Base-by-base conservation (phyloP, 1,140 invertebrate genomes). In the Drosophila quadrilineata region DNA sequence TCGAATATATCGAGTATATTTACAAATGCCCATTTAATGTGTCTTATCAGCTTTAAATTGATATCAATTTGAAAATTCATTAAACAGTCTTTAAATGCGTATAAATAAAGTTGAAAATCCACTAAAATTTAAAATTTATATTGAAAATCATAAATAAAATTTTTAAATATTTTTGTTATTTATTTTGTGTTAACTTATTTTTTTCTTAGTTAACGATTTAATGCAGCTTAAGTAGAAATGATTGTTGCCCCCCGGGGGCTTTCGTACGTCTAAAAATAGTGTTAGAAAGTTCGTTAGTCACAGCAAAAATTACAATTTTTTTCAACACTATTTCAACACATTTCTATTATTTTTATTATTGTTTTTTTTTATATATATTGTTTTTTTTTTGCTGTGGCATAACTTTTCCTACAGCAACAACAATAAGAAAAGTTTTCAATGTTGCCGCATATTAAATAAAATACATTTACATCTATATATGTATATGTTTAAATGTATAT, bases 291-390 rank as follows among this genome's bases (percentile, higher is more conserved):
- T 62, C 74, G 62, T 85, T 84, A 79, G n/a, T 70, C 79, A 85
- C 58, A 67, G 74, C 79, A 84, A 75, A 79, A 85, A 84, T 84
- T 85, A 79, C 66, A 84, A 84, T 74, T 85, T 85, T 71, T 46
- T 64, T 29, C 28, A 52, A 63, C 46, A 63, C 62, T 62, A 35
- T 26, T 41, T 49, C 9, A 22, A 16, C 10, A 6, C 10, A 41
- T 45, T 60, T 35, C 22, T 22, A 56, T 59, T 33, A 54, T 64
- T 53, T 14, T 14, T 41, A n/a, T 45, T 43, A 41, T 24, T 53
- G 16, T 57, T 45, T 70, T 26, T 52, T 48, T 58, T 60, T 52
- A 29, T 38, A 38, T 12, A 38, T 43, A 45, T 56, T 63, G 9
- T 54, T 19, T 62, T 67, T 68, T 50, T 33, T 69, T 12, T 35